Percentiles rank a stretch among this genome's conserved stretches.
phyloP scores from a whole-genome alignment of 2,888 invertebrate genomes.

The Caradrina clavipalpis region DNA sequence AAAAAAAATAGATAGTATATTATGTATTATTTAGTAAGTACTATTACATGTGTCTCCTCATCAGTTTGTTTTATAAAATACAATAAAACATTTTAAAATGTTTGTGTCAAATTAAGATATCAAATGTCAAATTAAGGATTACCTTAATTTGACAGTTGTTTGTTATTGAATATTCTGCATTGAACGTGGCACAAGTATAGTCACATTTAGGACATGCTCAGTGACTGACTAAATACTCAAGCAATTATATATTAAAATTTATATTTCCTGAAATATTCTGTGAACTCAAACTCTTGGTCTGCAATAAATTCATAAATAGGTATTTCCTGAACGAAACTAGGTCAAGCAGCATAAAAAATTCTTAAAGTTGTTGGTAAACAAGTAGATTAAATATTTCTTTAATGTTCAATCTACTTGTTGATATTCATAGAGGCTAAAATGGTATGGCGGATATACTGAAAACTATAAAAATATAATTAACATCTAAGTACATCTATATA shows the following conservation, averaged over 20 bases:
- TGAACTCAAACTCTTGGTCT: background rate
- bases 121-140: too few species aligned
- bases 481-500: background rate
- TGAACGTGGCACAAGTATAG: too few species aligned
- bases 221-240: background rate
- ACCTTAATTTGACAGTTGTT: too few species aligned
- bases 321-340: background rate
- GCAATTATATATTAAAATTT: background rate
- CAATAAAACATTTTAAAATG: too few species aligned
- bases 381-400: background rate
- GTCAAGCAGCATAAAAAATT: background rate
- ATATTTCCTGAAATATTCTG: background rate
- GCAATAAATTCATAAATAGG: too few species aligned
- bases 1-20: too few species aligned
- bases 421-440: background rate
- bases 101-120: too few species aligned
- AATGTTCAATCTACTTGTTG: background rate
- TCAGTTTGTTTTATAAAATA: too few species aligned
- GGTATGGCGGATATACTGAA: background rate
- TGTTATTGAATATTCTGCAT: too few species aligned
- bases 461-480: background rate
- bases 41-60: too few species aligned
- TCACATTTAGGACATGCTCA: background rate
- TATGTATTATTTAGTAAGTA: too few species aligned
- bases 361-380: background rate